A percentile compares a stretch with the other conserved stretches of the same genome.
phyloP scores from a whole-genome alignment of 2,888 invertebrate genomes.

The Athalia circularis region DNA sequence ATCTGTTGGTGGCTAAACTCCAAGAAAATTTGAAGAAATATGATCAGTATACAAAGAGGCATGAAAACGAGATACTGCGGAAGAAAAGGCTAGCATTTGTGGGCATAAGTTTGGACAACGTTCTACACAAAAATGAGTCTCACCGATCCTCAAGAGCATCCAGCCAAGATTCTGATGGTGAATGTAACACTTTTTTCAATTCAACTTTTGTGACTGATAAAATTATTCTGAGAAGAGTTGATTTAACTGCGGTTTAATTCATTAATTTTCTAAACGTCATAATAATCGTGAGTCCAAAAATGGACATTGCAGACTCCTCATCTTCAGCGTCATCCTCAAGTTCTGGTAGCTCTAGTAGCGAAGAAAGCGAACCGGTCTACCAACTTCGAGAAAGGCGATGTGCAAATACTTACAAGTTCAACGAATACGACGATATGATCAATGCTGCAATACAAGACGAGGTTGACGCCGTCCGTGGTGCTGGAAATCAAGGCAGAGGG shows the following conservation, averaged over 20 bases:
- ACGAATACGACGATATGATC: constrained; percentile 97
- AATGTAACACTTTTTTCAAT: neutral
- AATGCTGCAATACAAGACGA: constrained; percentile 92
- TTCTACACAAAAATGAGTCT: constrained; percentile 74
- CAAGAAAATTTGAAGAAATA: constrained; percentile 85
- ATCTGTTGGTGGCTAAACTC: constrained; percentile 82
- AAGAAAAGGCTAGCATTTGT: constrained; percentile 85
- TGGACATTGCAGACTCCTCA: constrained; percentile 51
- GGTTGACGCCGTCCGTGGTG: constrained; percentile 84
- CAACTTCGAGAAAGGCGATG: constrained; percentile 88
- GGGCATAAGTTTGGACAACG: constrained; percentile 84
- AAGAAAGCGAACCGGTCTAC: constrained; percentile 86
- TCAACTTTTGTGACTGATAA: neutral
- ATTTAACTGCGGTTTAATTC: too few species aligned
- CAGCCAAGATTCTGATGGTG: constrained; percentile 58
- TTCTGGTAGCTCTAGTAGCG: constrained; percentile 73
- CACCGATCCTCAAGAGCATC: constrained; percentile 55
- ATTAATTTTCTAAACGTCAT: constrained; percentile 44
- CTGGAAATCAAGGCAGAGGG: constrained; percentile 89
- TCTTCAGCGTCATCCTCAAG: constrained; percentile 65
- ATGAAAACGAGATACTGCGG: constrained; percentile 81
- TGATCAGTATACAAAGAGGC: constrained; percentile 83
- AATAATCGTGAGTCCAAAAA: constrained; percentile 49
- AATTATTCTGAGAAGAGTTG: too few species aligned
- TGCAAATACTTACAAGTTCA: constrained; percentile 88